Conservation (phyloP, 2,888 invertebrate genomes). For the Chloromyia formosa region DNA sequence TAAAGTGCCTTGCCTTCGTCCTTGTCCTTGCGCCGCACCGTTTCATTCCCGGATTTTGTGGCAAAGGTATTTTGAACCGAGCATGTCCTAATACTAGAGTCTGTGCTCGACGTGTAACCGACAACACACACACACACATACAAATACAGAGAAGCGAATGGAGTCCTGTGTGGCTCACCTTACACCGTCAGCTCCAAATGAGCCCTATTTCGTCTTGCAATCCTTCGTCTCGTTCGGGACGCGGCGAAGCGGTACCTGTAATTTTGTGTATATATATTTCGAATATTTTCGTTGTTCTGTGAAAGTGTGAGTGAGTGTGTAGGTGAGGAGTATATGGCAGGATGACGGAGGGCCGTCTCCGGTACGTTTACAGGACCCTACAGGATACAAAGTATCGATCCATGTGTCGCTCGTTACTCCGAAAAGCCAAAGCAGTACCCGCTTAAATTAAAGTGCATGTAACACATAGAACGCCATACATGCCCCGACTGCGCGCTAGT, state of each 20-base stretch:
- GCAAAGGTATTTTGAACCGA: conserved; percentile 29
- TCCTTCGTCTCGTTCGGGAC: conserved; percentile 12
- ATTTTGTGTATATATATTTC: conserved; percentile 48
- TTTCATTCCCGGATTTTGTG: conserved; percentile 3
- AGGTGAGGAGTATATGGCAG: background rate
- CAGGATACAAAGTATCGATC: conserved; percentile 48
- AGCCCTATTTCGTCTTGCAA: conserved; percentile 26
- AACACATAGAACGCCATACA: background rate
- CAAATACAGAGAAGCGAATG: background rate
- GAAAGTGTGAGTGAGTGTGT: conserved; percentile 11
- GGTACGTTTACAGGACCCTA: conserved; percentile 30
- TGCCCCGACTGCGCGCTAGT: too few species aligned
- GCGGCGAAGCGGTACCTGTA: conserved; percentile 34
- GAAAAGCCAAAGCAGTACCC: conserved; percentile 20
- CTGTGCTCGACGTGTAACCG: conserved; percentile 8
- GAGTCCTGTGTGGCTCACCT: conserved; percentile 9
- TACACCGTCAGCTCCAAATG: conserved; percentile 6
- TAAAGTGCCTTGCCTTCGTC: conserved; percentile 10
- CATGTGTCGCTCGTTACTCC: conserved; percentile 43
- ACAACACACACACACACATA: background rate
- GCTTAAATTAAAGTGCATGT: conserved; percentile 33
- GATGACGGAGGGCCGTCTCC: conserved; percentile 31
- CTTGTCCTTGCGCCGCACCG: background rate
- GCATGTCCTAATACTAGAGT: conserved; percentile 17
- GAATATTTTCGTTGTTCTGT: background rate